phyloP scores from a whole-genome alignment of 2,888 invertebrate species.

The Amphipyra berbera region DNA sequence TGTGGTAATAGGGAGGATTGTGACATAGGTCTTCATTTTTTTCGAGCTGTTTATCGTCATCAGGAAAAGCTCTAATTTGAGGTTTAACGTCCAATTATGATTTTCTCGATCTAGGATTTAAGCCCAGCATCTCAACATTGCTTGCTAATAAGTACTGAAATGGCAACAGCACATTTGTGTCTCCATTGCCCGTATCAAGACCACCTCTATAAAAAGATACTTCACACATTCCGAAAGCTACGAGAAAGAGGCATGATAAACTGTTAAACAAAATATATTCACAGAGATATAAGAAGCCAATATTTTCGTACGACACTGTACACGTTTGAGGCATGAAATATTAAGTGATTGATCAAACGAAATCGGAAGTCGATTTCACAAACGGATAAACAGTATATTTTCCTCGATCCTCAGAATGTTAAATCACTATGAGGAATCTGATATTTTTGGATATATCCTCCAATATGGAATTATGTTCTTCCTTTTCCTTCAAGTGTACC shows the following conservation, averaged over 20 bases:
- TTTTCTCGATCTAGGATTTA: too few species aligned
- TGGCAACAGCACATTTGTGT: too few species aligned
- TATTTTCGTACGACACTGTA: constrained; percentile 39
- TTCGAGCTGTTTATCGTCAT: too few species aligned
- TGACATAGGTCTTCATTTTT: too few species aligned
- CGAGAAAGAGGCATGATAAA: constrained; percentile 2
- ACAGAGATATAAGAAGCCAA: constrained; percentile 43
- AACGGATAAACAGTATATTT: constrained; percentile 55
- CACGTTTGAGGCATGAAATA: constrained; percentile 49
- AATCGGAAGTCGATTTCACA: constrained; percentile 57
- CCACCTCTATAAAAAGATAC: not conserved
- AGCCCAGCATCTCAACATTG: too few species aligned
- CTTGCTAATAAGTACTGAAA: too few species aligned
- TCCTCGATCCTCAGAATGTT: constrained; percentile 36
- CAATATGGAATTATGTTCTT: constrained; percentile 1
- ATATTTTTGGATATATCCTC: constrained; percentile 16
- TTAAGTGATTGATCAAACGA: constrained; percentile 61
- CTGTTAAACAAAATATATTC: constrained; percentile 29
- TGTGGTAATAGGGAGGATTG: too few species aligned
- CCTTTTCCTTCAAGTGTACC: constrained; percentile 1
- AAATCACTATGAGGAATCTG: constrained; percentile 34
- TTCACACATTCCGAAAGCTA: constrained; percentile 3
- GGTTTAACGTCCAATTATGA: too few species aligned
- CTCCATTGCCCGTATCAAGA: too few species aligned
- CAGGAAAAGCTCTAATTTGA: too few species aligned